Conservation (phyloP, 1,140 invertebrate species). For the Yoshiicerus persimilis region DNA sequence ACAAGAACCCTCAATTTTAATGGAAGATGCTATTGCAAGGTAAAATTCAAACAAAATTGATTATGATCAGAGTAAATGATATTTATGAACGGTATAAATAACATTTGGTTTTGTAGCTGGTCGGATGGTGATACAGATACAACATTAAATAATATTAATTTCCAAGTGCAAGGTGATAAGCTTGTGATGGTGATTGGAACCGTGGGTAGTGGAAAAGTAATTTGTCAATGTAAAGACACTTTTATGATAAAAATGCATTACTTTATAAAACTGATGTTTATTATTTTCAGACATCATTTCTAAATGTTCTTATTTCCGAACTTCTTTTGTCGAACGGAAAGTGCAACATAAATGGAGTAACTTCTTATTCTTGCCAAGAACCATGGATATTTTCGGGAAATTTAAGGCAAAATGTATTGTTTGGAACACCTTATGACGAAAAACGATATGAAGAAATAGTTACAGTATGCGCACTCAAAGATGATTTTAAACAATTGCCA, state of each 20-base stretch:
- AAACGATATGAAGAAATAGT: slow-evolving; percentile 53
- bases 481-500: slow-evolving; percentile 73
- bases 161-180: not conserved
- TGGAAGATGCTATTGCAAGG: slow-evolving; percentile 31
- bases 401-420: slow-evolving; percentile 65
- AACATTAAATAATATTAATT: not conserved
- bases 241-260: not conserved
- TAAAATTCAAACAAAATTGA: too few relatives aligned
- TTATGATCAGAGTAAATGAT: too few relatives aligned
- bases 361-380: slow-evolving; percentile 76
- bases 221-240: not conserved
- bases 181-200: slow-evolving; percentile 35
- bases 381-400: slow-evolving; percentile 62
- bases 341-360: slow-evolving; percentile 59
- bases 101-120: slow-evolving; percentile 6
- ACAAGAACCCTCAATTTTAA: not conserved
- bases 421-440: slow-evolving; percentile 60
- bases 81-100: not conserved
- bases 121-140: not conserved
- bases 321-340: slow-evolving; percentile 60
- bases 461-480: slow-evolving; percentile 58
- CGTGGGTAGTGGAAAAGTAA: slow-evolving; percentile 37
- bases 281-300: slow-evolving; percentile 58
- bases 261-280: not conserved
- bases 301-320: slow-evolving; percentile 67